Evolutionary conservation across 2,888 invertebrate genomes (phyloP), one percentile per base, ranked within the genome.

Genomic region (Eudasyphora cyanicolor): DNA sequence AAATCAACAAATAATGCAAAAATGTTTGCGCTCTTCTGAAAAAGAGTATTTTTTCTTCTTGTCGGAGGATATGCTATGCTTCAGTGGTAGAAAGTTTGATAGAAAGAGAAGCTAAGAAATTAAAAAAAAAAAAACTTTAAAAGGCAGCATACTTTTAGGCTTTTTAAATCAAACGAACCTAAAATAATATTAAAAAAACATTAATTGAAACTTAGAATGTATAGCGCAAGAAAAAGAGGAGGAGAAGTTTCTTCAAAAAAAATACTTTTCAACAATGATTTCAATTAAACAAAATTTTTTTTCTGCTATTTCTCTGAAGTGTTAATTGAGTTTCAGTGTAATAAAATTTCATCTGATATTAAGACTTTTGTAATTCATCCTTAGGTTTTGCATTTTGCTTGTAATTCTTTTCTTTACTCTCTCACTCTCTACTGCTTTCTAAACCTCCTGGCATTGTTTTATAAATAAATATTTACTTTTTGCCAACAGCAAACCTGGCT

Each of bases 311-410:
- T 35, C 38, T 42, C 6, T 24, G 24, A 67, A 67, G 67, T 67
- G 67, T 67, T 67, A 67, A 67, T 67, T 67, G 67, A 67, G 67
- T 67, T 67, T 42, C 38, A 38, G 24, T 42, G 67, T 67, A 67
- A n/a, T n/a, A n/a, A n/a, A n/a, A 67, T 67, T 67, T 67, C 64
- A n/a, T 67, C 42, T 57, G 19, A 38, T 24, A 67, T 67, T 67
- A 67, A 42, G 67, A 42, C 42, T n/a, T n/a, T n/a, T 67, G 67
- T 67, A 67, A 67, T 67, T 67, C n/a, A 67, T 57, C 57, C 57
- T 57, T 27, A 27, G 14, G 27, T 24, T 67, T 67, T 67, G n/a
- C 6, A 10, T 67, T 67, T 38, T 24, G 21, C 21, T 7, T 4
- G 24, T 29, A 21, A n/a, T 67, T 64, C n/a, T 19, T 19, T 64